A percentile compares a stretch with the other conserved stretches of the same genome.
Evolutionary conservation across 2,113 vertebrate species (phyloP).

Genomic region (Nannospalax galili): DNA sequence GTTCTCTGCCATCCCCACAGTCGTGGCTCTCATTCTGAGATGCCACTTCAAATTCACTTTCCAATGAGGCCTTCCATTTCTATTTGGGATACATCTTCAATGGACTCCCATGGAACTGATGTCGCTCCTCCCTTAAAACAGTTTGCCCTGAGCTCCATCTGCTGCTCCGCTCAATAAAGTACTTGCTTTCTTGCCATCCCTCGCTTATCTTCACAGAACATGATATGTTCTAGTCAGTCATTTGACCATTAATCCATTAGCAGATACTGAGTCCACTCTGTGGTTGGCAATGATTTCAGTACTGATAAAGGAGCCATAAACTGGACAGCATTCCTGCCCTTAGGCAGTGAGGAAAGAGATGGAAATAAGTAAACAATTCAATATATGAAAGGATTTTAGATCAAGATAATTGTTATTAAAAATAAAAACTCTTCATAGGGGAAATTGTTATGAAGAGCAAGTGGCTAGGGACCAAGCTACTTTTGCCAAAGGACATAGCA

Average conservation of each 20-base stretch:
- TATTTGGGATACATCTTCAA: not conserved
- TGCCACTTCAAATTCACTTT: not conserved
- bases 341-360: not conserved
- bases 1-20: not conserved
- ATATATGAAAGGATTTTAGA: not conserved
- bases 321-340: not conserved
- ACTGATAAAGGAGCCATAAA: not conserved
- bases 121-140: not conserved
- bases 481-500: not conserved
- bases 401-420: not conserved
- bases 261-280: not conserved
- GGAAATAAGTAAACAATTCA: not conserved
- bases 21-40: not conserved
- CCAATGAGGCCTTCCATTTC: not conserved
- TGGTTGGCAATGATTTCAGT: not conserved
- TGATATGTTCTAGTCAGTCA: not conserved
- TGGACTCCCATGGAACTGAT: not conserved
- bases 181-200: not conserved
- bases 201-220: not conserved
- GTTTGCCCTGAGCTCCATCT: not conserved
- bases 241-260: not conserved
- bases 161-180: not conserved
- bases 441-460: not conserved
- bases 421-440: not conserved
- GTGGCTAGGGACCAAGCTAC: not conserved